Conservation (phyloP, 1,140 invertebrate species). For the Bombus confusus region DNA sequence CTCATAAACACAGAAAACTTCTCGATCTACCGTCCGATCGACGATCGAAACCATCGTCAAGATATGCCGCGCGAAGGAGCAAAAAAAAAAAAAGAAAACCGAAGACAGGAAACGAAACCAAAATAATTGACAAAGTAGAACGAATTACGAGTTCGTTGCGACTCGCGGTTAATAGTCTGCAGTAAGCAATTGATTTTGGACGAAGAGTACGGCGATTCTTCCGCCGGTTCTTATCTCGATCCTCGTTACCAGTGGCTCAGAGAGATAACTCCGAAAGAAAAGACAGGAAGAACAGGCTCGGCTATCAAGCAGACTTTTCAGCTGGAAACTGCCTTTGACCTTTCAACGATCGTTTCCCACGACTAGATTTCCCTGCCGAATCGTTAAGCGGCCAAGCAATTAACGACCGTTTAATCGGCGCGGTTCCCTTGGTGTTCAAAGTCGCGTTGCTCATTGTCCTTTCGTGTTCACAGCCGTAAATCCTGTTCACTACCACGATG, state of each 20-base stretch:
- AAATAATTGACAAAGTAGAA: too few species aligned
- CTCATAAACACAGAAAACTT: too few species aligned
- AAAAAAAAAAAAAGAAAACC: too few species aligned
- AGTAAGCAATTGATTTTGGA: neutral
- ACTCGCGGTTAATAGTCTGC: neutral
- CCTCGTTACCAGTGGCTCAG: conserved; percentile 12
- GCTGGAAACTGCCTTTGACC: conserved; percentile 15
- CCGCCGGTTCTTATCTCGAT: conserved; percentile 6
- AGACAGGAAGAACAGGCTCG: neutral
- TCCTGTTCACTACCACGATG: neutral
- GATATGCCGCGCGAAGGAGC: too few species aligned
- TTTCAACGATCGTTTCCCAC: conserved; percentile 15
- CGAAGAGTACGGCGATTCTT: neutral
- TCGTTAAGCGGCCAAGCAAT: conserved; percentile 24
- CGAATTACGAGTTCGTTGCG: neutral
- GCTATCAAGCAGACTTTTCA: neutral
- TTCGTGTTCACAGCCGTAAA: conserved; percentile 15
- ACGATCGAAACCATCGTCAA: too few species aligned
- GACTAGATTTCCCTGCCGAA: neutral
- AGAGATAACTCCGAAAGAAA: conserved; percentile 13
- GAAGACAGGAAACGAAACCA: too few species aligned
- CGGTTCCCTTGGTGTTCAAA: conserved; percentile 21
- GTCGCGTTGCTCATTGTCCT: neutral
- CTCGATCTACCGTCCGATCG: too few species aligned
- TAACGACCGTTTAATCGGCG: conserved; percentile 20